Evolutionary conservation across 2,888 invertebrate species (phyloP).

Genomic region (Vanessa cardui): DNA sequence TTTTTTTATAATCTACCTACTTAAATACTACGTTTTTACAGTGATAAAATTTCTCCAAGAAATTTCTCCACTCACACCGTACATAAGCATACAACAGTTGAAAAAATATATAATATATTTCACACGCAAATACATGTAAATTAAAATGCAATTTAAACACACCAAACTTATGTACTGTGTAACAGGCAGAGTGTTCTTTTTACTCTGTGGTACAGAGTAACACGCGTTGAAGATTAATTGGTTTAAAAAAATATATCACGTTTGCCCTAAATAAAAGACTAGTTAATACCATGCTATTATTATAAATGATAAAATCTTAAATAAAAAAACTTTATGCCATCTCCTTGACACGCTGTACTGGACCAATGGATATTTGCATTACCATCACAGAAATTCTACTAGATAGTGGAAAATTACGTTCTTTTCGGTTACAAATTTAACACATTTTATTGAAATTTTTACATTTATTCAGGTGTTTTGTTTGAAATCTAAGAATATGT

Average conservation of each 20-base stretch:
- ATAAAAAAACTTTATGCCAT: background rate
- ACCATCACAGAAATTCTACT: too few relatives aligned
- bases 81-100: conserved; percentile 8
- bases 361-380: background rate
- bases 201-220: conserved; percentile 10
- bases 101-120: background rate
- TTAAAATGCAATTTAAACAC: conserved; percentile 23
- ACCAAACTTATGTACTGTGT: conserved; percentile 21
- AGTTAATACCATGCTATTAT: conserved; percentile 45
- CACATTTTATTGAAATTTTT: too few relatives aligned
- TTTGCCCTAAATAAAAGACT: conserved; percentile 36
- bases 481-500: too few relatives aligned
- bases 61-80: conserved; percentile 20
- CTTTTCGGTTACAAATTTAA: too few relatives aligned
- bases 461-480: too few relatives aligned
- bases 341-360: background rate
- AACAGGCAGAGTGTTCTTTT: conserved; percentile 1
- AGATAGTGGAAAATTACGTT: too few relatives aligned
- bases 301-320: conserved; percentile 21
- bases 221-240: conserved; percentile 5
- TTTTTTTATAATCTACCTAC: conserved; percentile 62
- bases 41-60: conserved; percentile 28
- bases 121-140: conserved; percentile 5
- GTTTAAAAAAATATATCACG: conserved; percentile 4
- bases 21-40: conserved; percentile 62